A percentile compares a stretch with the other conserved stretches of the same genome.
These are phyloP conservation scores for Folsomia manolachei DNA, from an alignment of 2,888 invertebrate species.

Conservation along the genomic window DNA sequence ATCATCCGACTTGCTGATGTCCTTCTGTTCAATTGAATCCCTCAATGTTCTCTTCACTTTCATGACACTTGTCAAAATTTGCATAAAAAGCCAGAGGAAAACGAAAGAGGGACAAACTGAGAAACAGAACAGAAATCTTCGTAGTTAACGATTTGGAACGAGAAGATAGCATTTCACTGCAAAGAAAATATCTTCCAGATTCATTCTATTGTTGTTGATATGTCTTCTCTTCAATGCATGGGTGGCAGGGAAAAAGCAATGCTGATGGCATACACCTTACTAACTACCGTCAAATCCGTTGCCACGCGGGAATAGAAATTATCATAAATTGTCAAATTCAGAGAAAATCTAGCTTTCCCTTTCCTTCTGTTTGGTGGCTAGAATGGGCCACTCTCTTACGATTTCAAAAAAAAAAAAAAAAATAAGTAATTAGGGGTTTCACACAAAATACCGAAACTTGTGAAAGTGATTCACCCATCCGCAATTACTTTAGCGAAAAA, in stretches of 20 bases:
- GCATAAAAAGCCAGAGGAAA: neutral
- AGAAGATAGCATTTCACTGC: conserved; percentile 29
- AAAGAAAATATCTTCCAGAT: neutral
- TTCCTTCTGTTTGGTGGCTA: neutral
- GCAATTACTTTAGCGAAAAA: too few relatives aligned
- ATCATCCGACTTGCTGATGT: neutral
- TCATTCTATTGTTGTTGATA: too few relatives aligned
- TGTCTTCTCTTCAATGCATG: neutral
- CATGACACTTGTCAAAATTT: neutral
- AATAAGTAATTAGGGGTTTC: too few relatives aligned
- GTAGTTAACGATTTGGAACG: conserved; percentile 47
- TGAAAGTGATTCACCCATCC: too few relatives aligned
- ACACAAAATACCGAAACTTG: too few relatives aligned
- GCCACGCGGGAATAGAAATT: neutral
- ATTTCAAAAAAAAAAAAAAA: too few relatives aligned
- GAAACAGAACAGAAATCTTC: neutral
- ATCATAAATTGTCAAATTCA: conserved; percentile 7
- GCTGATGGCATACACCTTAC: neutral
- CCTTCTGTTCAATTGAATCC: neutral
- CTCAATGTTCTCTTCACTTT: neutral
- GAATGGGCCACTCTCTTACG: too few relatives aligned
- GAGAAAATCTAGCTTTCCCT: neutral
- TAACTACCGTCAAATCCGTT: conserved; percentile 6
- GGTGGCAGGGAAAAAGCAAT: too few relatives aligned
- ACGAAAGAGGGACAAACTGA: neutral